Conservation (phyloP, 2,113 vertebrate genomes). For the Nothocercus nigrocapillus region DNA sequence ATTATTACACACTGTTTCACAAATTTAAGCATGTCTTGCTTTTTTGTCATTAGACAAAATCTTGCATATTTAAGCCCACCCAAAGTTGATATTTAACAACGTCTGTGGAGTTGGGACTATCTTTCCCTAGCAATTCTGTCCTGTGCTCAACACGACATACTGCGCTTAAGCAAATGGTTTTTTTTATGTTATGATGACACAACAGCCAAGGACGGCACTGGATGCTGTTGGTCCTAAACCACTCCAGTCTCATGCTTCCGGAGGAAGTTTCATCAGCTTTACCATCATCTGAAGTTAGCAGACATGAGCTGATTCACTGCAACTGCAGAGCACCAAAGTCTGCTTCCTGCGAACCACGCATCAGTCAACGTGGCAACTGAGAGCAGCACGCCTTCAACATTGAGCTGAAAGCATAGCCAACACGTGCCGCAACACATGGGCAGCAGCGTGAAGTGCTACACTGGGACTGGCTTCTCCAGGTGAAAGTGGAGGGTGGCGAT, state of each 20-base stretch:
- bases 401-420: not conserved
- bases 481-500: not conserved
- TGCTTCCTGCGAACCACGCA: not conserved
- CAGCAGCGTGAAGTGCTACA: not conserved
- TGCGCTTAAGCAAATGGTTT: not conserved
- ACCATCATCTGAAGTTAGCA: not conserved
- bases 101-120: not conserved
- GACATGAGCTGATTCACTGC: conserved; percentile 28
- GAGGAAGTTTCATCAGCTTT: not conserved
- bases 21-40: not conserved
- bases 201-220: not conserved
- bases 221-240: not conserved
- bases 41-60: not conserved
- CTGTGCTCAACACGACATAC: not conserved
- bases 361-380: not conserved
- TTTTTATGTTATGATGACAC: not conserved
- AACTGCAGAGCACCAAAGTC: not conserved
- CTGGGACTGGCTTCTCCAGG: not conserved
- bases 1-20: not conserved
- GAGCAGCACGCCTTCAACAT: accelerated
- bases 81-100: not conserved
- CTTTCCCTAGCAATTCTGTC: not conserved
- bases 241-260: not conserved
- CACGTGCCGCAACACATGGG: not conserved
- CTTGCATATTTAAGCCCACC: not conserved